Conservation (phyloP, 2,113 vertebrate genomes). For the Phylloscopus trochilus region DNA sequence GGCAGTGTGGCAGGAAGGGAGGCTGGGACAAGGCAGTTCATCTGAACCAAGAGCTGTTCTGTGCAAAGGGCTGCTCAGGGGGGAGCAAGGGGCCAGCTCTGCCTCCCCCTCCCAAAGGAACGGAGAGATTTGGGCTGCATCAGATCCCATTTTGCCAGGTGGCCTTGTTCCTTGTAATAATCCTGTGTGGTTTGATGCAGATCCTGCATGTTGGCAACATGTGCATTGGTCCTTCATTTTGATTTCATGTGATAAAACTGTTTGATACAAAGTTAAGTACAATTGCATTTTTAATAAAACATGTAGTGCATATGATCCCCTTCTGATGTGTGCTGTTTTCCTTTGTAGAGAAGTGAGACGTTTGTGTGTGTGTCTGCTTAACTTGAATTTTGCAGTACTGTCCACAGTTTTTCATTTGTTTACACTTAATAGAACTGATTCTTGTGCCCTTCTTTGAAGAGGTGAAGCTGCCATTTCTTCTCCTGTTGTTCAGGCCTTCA, state of each 20-base stretch:
- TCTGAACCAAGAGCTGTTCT: background rate
- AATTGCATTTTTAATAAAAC: background rate
- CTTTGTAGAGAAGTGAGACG: background rate
- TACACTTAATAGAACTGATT: background rate
- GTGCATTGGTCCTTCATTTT: background rate
- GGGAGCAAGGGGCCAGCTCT: background rate
- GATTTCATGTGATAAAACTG: background rate
- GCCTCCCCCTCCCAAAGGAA: background rate
- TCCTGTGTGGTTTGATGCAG: fast-evolving
- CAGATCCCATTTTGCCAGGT: background rate
- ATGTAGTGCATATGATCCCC: background rate
- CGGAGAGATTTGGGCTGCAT: background rate
- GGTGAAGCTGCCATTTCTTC: background rate
- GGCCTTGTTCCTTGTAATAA: background rate
- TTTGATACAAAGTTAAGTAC: background rate
- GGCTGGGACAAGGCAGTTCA: background rate
- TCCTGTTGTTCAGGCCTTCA: fast-evolving
- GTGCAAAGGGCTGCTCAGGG: background rate
- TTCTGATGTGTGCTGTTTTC: background rate
- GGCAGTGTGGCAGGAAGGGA: background rate
- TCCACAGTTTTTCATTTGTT: background rate
- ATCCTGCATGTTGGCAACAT: background rate
- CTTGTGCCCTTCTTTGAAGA: background rate
- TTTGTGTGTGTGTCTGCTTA: background rate
- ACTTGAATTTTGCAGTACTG: background rate